Conservation (phyloP, 1,140 invertebrate genomes). For the Neuroterus valhalla region DNA sequence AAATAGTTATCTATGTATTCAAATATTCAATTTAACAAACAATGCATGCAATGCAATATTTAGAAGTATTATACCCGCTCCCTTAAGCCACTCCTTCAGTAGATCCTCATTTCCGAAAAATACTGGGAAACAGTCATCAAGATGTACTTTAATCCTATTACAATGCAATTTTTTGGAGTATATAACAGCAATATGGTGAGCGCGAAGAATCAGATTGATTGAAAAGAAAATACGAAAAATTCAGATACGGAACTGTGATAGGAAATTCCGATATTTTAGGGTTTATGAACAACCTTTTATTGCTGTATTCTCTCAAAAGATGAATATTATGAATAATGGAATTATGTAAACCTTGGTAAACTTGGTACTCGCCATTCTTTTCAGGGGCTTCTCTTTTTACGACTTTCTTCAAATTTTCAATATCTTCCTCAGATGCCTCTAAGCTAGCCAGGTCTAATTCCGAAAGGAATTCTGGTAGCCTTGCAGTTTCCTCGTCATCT, state of each 20-base stretch:
- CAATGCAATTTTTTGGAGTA: not conserved
- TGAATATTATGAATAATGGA: slow-evolving; percentile 52
- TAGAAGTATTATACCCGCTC: slow-evolving; percentile 63
- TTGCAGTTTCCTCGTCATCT: slow-evolving; percentile 58
- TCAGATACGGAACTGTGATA: too few species aligned
- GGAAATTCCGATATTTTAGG: too few species aligned
- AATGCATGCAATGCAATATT: slow-evolving; percentile 18
- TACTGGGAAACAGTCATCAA: slow-evolving; percentile 54
- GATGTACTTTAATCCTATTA: slow-evolving; percentile 32
- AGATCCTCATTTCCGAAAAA: slow-evolving; percentile 71
- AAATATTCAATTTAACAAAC: slow-evolving; percentile 32
- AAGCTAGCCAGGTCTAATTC: slow-evolving; percentile 67
- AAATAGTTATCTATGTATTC: slow-evolving; percentile 2
- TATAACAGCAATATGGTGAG: too few species aligned
- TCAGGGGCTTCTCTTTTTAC: slow-evolving; percentile 70
- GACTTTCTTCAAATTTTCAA: slow-evolving; percentile 66
- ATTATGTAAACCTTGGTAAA: slow-evolving; percentile 67
- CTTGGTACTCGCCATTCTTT: slow-evolving; percentile 74
- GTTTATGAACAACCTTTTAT: not conserved
- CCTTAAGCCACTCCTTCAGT: slow-evolving; percentile 70
- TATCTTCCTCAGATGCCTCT: slow-evolving; percentile 67
- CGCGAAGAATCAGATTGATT: too few species aligned
- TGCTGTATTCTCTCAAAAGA: slow-evolving; percentile 9
- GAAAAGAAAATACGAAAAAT: too few species aligned
- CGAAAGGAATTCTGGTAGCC: slow-evolving; percentile 65